Conservation (phyloP, 2,888 invertebrate species). For the Pachymerium ferrugineum region DNA sequence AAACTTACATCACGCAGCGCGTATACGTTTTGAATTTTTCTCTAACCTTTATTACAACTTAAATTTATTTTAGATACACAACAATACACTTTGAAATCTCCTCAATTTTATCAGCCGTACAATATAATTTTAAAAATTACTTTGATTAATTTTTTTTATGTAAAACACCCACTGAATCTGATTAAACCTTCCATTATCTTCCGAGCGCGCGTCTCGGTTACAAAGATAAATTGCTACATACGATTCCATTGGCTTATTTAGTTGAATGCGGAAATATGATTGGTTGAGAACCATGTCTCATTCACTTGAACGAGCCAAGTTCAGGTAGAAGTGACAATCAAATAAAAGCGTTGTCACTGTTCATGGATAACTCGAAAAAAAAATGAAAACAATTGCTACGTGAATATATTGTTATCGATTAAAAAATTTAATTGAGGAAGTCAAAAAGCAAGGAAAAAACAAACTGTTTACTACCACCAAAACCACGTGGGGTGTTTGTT, state of each 20-base stretch:
- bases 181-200: conserved; percentile 32
- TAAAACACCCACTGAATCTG: not conserved
- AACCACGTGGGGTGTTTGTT: not conserved
- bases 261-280: conserved; percentile 33
- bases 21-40: not conserved
- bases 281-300: conserved; percentile 16
- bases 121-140: not conserved
- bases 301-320: conserved; percentile 9
- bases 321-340: conserved; percentile 4
- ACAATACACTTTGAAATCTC: not conserved
- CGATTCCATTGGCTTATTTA: conserved; percentile 36
- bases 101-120: not conserved
- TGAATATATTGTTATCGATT: not conserved
- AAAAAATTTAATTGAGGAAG: not conserved
- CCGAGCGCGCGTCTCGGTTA: conserved; percentile 27
- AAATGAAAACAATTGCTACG: not conserved
- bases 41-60: not conserved
- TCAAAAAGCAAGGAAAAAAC: not conserved
- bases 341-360: not conserved
- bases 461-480: too few species aligned
- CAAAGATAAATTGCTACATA: conserved; percentile 35
- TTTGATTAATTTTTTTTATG: not conserved
- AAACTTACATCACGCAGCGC: conserved; percentile 12
- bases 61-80: not conserved
- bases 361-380: not conserved